Evolutionary conservation across 2,797 vertebrate species (phyloP), one percentile per base, ranked within the genome.

Genomic region (Phoxinus dragarum): DNA sequence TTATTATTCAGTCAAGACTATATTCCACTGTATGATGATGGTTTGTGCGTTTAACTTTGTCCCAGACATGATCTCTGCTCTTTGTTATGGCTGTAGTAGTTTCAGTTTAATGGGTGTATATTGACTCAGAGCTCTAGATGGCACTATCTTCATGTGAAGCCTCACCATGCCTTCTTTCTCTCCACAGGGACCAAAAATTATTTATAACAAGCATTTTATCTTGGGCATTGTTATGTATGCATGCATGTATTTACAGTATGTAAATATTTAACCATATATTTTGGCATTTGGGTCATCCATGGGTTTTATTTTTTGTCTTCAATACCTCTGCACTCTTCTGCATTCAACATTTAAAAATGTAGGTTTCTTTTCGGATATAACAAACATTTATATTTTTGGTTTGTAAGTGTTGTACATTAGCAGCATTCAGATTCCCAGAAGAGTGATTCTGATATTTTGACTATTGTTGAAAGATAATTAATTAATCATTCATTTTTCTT

Each of bases 91-190:
- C 14, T 38, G 67, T 31, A 49, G 27, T 11, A 40, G 38, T 42
- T 44, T 44, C 2, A 40, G 12, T 31, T 74, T 27, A 77, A 64
- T 68, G 10, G 81, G 54, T 81, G 47, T 75, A 54, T 81, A 69
- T 59, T 64, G 16, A 16, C 80, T 73, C 79, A 79, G 44, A 80
- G 89, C 95, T 93, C 91, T 95, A 96, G 95, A 93, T 95, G 95
- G 95, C 94, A 94, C 94, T 96, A 91, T 95, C 90, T 89, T 94
- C 94, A 94, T 95, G 91, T 92, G 89, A 88, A 91, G 90, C 86
- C 49, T 86, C 88, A 80, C 87, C 82, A 2, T 40, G 34, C 71
- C 38, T 44, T 44, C 8, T 11, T 54, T 75, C 56, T 83, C 49
- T 69, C 12, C 31, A 17, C 61, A 10, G 44, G 64, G 34, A 36